Conservation (phyloP, 2,113 vertebrate species). For the Haliaeetus leucogaster region DNA sequence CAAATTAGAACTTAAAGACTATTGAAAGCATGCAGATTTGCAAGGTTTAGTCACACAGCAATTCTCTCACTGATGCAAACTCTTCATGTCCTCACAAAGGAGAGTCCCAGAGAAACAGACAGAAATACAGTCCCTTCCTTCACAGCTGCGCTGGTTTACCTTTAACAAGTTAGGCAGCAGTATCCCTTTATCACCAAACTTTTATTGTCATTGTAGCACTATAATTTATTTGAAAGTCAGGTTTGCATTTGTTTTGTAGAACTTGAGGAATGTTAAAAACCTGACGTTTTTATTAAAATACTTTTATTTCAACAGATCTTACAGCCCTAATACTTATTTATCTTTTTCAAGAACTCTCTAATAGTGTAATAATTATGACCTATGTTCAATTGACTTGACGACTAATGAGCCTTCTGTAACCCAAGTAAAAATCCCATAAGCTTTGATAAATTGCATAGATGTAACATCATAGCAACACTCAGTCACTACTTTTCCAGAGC, state of each 20-base stretch:
- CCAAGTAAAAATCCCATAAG: slow-evolving; percentile 41
- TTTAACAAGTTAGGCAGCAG: not conserved
- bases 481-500: not conserved
- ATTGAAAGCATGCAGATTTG: fast-evolving
- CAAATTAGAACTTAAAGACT: not conserved
- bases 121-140: not conserved
- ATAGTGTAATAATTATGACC: slow-evolving; percentile 52
- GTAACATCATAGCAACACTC: not conserved
- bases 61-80: not conserved
- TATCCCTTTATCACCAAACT: not conserved
- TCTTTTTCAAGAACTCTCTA: slow-evolving; percentile 26
- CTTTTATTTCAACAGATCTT: slow-evolving; percentile 10
- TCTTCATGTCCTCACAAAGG: not conserved
- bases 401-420: slow-evolving; percentile 52
- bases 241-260: not conserved
- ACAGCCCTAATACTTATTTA: slow-evolving; percentile 26
- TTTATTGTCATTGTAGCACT: not conserved
- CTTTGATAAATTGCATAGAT: slow-evolving; percentile 18
- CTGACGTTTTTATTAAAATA: slow-evolving; percentile 47
- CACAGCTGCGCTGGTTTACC: not conserved
- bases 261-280: slow-evolving; percentile 21
- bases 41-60: not conserved
- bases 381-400: slow-evolving; percentile 41
- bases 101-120: not conserved
- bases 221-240: not conserved